Base-by-base conservation (phyloP, 2,113 vertebrate genomes). In the Boulengeromyrus knoepffleri region DNA sequence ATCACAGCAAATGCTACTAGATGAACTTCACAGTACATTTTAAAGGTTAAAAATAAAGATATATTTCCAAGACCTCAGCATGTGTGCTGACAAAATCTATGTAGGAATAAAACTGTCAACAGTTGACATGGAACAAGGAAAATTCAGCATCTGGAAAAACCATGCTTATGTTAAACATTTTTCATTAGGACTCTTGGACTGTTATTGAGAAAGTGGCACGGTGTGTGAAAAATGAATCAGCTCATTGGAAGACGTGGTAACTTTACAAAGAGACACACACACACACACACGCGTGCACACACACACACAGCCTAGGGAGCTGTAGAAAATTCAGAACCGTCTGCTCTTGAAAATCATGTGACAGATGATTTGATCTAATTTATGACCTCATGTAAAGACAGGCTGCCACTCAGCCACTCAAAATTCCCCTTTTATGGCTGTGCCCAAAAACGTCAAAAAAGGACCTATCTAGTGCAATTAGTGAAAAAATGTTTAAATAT, bases 361-460 rank as follows among this genome's bases (percentile, higher is more conserved):
- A n/a, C 62, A 66, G n/a, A 27, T 70, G 12, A 70, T 70, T 31
- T 70, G 62, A 70, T 70, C 62, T 83, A 45, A 19, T 17, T 45
- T 83, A 83, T 83, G 77, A 83, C 77, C 36, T 83, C 31, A 83
- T 83, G 36, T 45, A 45, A 83, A 8, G 77, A 39, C 77, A 83
- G 77, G 17, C 17, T 83, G 77, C 17, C 77, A 83, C 77, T 17
- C 5, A 39, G 9, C 70, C 36, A 77, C 36, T 45, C 77, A 42
- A 2, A 45, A 83, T 83, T 45, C 31, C 39, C 39, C 6, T 83
- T 27, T 45, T 31, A 83, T 45, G 19, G 77, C 77, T 45, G 19
- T 42, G 77, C 39, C 77, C 15, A 83, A 45, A 83, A 9, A 45
- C 19, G 6, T 9, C 17, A 90, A 92, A 94, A 88, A 90, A 24